A percentile compares a stretch with the other conserved stretches of the same genome.
phyloP scores from a whole-genome alignment of 2,888 invertebrate genomes.

The Drosophila nr. perissopoda region DNA sequence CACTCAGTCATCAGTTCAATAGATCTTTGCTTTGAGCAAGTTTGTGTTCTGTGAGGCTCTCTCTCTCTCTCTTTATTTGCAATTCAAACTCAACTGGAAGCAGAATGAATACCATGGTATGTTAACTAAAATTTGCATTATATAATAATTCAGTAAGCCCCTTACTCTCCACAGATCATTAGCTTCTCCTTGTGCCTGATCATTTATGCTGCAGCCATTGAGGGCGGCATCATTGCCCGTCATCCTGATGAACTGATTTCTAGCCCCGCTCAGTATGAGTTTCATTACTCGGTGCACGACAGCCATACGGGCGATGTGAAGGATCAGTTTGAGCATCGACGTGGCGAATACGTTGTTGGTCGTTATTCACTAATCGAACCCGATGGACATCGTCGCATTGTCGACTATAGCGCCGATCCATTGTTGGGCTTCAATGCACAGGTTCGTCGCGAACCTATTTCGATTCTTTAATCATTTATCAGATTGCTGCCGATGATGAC shows the following conservation, averaged over 20 bases:
- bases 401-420: constrained; percentile 84
- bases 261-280: constrained; percentile 83
- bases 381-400: constrained; percentile 84
- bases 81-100: constrained; percentile 18
- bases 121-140: neutral
- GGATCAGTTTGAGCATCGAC: constrained; percentile 84
- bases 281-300: constrained; percentile 84
- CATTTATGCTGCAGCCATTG: constrained; percentile 44
- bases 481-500: neutral
- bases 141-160: neutral
- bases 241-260: constrained; percentile 76
- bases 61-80: neutral
- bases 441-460: constrained; percentile 81
- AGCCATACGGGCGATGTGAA: constrained; percentile 84
- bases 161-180: constrained; percentile 48
- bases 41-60: constrained; percentile 1
- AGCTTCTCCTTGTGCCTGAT: constrained; percentile 51
- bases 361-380: constrained; percentile 84
- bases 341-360: constrained; percentile 84
- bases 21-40: constrained; percentile 28
- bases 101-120: constrained; percentile 61
- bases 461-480: constrained; percentile 5
- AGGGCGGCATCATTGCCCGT: constrained; percentile 64
- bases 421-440: constrained; percentile 83
- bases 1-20: constrained; percentile 59